Conservation (phyloP, 2,888 invertebrate genomes). For the Euzophera pinguis region DNA sequence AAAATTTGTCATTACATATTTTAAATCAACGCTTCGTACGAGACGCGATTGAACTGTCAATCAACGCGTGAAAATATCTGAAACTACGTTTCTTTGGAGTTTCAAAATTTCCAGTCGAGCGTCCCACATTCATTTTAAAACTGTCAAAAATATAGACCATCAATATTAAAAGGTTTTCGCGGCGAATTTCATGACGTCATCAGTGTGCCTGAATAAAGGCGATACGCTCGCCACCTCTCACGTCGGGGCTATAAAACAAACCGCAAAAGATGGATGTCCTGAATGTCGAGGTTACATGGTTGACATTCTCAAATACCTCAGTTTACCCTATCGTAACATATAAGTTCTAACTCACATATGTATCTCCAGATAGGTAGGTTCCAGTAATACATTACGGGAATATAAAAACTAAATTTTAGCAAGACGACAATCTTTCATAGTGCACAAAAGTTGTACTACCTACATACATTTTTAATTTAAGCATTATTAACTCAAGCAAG, state of each 20-base stretch:
- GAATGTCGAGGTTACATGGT: conserved; percentile 12
- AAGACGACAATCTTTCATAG: too few relatives aligned
- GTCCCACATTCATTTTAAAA: neutral
- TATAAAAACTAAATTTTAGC: too few relatives aligned
- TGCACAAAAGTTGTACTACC: too few relatives aligned
- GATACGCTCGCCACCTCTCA: conserved; percentile 11
- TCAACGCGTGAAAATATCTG: too few relatives aligned
- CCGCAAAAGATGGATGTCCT: conserved; percentile 11
- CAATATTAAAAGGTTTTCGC: neutral
- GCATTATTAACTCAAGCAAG: too few relatives aligned
- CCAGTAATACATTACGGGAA: too few relatives aligned
- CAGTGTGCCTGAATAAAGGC: conserved; percentile 10
- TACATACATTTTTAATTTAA: too few relatives aligned
- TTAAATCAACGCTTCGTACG: too few relatives aligned
- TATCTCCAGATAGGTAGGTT: neutral
- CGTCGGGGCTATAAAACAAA: conserved; percentile 11
- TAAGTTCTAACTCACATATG: neutral
- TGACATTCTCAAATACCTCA: conserved; percentile 6
- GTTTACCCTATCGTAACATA: conserved; percentile 5
- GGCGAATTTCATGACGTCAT: conserved; percentile 3
- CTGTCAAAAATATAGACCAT: conserved; percentile 5
- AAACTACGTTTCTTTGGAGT: neutral
- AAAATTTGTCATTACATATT: too few relatives aligned
- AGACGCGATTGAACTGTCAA: too few relatives aligned
- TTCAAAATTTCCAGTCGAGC: neutral